These are phyloP conservation scores for Grapholita molesta DNA, from an alignment of 1,140 invertebrate genomes.

Conservation along the genomic window DNA sequence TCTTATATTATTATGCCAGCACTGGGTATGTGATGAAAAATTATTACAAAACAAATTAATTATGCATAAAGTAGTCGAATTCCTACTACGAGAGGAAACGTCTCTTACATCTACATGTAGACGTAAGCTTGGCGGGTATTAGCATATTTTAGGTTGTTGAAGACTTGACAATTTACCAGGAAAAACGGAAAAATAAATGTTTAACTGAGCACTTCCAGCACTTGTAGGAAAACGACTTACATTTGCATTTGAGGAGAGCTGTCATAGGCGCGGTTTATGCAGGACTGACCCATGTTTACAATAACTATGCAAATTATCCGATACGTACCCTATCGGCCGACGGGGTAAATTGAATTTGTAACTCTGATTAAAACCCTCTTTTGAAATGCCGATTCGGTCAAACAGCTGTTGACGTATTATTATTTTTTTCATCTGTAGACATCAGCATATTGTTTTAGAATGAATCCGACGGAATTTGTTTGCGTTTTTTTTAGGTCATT, in stretches of 20 bases:
- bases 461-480: neutral
- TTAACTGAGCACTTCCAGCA: neutral
- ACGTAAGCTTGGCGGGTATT: no score
- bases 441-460: neutral
- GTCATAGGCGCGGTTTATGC: constrained; percentile 64
- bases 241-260: constrained; percentile 58
- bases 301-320: constrained; percentile 74
- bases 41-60: no score
- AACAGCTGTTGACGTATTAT: constrained; percentile 33
- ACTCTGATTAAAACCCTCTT: constrained; percentile 66
- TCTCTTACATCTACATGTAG: no score
- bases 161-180: no score
- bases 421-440: constrained; percentile 25
- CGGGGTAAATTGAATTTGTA: constrained; percentile 70
- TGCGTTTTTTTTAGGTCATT: neutral
- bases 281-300: constrained; percentile 70
- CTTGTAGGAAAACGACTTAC: neutral
- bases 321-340: constrained; percentile 60
- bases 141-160: no score
- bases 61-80: no score
- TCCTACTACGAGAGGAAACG: no score
- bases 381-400: constrained; percentile 54
- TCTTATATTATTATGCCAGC: no score
- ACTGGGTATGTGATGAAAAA: no score
- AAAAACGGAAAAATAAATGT: neutral